Base-by-base conservation (phyloP, 2,888 invertebrate species). In the Uropetala carovei region DNA sequence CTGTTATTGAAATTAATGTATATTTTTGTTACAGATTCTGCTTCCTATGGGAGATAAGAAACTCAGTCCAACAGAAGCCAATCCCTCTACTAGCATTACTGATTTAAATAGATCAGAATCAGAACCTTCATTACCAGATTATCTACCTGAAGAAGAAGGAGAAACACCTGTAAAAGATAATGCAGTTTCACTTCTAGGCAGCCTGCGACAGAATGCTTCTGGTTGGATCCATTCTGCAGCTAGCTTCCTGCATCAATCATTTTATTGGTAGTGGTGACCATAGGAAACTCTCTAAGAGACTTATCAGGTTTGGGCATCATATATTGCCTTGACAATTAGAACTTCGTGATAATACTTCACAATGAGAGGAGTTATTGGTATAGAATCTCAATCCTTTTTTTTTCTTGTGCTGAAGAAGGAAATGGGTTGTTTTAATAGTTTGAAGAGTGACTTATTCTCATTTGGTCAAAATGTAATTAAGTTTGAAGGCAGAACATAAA, bases 191-290 rank as follows among this genome's bases (percentile, higher is more conserved):
- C 89, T 89, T 56, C 68, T 89, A 10, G 89, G 89, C 13, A 89
- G 89, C 89, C 18, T 89, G 43, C 27, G 89, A 64, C 89, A 89
- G 43, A 89, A 89, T 68, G 89, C 89, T n/a, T 89, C 89, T 43
- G 89, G 89, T 43, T 89, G 89, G 89, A 89, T 89, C 10, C 89
- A 89, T 64, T 89, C 89, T 89, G 89, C 89, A 22, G 64, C 89
- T 22, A 89, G 89, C 68, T 89, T 89, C 64, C 64, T 89, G 18
- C 89, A 89, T 64, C 89, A 89, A 27, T 89, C 89, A 43, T 89
- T 89, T 64, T 89, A 89, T 64, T 89, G 89, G 89, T 89, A 89
- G 68, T 59, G 30, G 64, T 14, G 11, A 43, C 43, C 43, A 43
- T 43, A 11, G 5, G 18, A n/a, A 56, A 10, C 18, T 89, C 43